A percentile compares a stretch with the other conserved stretches of the same genome.
phyloP scores from a whole-genome alignment of 1,140 invertebrate genomes.

The Diabrotica virgifera region DNA sequence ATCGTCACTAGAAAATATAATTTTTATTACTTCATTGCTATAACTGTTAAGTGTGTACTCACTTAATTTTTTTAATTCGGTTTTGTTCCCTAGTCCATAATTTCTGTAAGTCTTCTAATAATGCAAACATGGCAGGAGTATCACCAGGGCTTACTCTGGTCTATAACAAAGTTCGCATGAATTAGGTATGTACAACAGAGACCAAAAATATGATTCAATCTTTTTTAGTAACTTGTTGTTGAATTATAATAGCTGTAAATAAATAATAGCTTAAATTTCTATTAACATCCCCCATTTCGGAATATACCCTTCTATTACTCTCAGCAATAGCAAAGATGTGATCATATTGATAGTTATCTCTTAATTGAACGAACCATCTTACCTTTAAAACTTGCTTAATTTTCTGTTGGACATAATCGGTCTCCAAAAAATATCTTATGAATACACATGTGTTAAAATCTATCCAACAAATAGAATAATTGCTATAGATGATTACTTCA shows the following conservation, averaged over 20 bases:
- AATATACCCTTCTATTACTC: no score
- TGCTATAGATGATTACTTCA: conserved; percentile 36
- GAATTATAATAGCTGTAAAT: no score
- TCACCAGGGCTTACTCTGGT: conserved; percentile 25
- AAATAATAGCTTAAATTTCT: no score
- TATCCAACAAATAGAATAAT: conserved; percentile 37
- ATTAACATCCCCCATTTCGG: no score
- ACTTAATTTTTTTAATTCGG: conserved; percentile 25
- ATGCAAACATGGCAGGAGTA: conserved; percentile 24
- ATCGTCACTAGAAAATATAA: conserved; percentile 13
- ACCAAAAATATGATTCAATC: no score
- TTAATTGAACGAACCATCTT: conserved; percentile 4
- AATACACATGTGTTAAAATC: conserved; percentile 41
- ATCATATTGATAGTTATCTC: neutral
- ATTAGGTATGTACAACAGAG: no score
- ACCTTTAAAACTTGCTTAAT: conserved; percentile 27
- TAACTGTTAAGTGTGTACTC: conserved; percentile 10
- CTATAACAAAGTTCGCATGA: conserved; percentile 15
- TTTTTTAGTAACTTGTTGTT: no score
- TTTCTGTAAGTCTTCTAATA: conserved; percentile 28
- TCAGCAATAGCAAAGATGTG: no score
- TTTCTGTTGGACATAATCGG: conserved; percentile 30
- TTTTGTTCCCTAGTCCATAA: conserved; percentile 27
- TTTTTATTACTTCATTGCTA: neutral
- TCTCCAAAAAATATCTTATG: conserved; percentile 39